Evolutionary conservation across 1,140 invertebrate genomes (phyloP).

Genomic region (Pseudomyrmex pallidus): DNA sequence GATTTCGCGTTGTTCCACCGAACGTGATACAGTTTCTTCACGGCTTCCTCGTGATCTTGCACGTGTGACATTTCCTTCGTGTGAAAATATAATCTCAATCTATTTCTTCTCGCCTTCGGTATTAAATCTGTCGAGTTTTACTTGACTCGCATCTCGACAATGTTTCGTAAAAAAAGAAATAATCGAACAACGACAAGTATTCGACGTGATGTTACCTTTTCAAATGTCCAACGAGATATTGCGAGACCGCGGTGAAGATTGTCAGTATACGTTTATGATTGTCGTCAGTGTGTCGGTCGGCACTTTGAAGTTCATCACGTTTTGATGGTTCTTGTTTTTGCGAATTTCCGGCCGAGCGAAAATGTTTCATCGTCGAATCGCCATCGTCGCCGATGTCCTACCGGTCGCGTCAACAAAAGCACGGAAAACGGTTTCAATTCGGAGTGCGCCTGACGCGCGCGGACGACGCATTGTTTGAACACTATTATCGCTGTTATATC

Average conservation of each 20-base stretch:
- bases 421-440: conserved; percentile 64
- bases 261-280: neutral
- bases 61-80: neutral
- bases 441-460: conserved; percentile 54
- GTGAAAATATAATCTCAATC: neutral
- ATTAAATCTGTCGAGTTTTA: too few relatives aligned
- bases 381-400: neutral
- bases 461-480: conserved; percentile 62
- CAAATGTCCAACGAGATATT: neutral
- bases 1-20: neutral
- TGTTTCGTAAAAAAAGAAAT: too few relatives aligned
- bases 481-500: conserved; percentile 70
- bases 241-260: neutral
- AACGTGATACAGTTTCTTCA: too few relatives aligned
- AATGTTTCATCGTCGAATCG: conserved; percentile 60
- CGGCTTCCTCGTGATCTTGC: neutral
- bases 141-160: too few relatives aligned
- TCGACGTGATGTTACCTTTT: neutral
- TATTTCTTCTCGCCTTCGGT: too few relatives aligned
- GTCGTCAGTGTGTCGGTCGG: neutral
- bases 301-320: conserved; percentile 44
- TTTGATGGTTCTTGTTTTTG: conserved; percentile 48
- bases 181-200: neutral
- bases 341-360: conserved; percentile 50
- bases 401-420: conserved; percentile 52